Base-by-base conservation (phyloP, 23 tunicate species). In the Styela clava region DNA sequence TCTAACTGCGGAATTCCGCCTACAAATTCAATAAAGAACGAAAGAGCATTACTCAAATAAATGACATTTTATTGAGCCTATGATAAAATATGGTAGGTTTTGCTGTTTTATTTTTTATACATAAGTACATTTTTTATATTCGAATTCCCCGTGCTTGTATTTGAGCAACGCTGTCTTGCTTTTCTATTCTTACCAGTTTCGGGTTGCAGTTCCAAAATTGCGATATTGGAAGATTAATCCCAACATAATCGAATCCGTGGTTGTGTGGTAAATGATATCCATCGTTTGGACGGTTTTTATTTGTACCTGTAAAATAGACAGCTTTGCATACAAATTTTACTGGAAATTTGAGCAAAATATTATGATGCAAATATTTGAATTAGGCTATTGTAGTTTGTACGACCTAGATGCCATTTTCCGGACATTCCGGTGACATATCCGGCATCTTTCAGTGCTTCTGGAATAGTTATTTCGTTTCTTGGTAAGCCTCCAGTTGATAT, bases 381-480 rank as follows among this genome's bases (percentile, higher is more conserved):
- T n/a, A 73, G 24, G 70, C 31, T 30, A 25, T 31, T 44, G 7
- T 61, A 9, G 35, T 77, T 68, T n/a, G n/a, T n/a, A n/a, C n/a
- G n/a, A 79, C 85, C 82, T 34, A 82, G 33, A 74, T 82, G 85
- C 85, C 85, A 82, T 71, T 82, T 82, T 73, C 37, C 97, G 62
- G 79, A 79, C 56, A 92, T 79, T 36, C 92, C 97, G 21, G 92
- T 92, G 16, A 3, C 20, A 56, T 92, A 92, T 37, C 92, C 92
- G 2, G 29, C 51, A 3, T 79, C 67, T 76, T 87, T 79, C 63
- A 82, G 31, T 26, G 63, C 73, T 32, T 82, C 85, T 5, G 85
- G 26, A 9, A 82, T 74, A 36, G 85, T 82, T 3, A 82, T 25
- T 73, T 82, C 85, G 28, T n/a, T 20, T 9, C 82, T 34, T 44